Base-by-base conservation (phyloP, 2,113 vertebrate genomes). In the Hypanus sabinus region DNA sequence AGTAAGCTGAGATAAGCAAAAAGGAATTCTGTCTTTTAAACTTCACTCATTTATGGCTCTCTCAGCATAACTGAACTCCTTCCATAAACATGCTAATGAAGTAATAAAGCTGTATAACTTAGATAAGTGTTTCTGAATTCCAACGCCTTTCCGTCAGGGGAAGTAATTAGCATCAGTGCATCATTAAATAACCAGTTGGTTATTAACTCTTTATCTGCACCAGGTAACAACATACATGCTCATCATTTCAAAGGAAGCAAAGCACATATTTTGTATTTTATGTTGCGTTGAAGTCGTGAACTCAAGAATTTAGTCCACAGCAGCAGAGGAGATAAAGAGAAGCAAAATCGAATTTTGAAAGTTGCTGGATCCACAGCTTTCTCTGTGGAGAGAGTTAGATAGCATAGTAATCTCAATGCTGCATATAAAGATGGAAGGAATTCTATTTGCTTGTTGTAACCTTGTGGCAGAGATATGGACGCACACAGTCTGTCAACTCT, bases 71-170 rank as follows among this genome's bases (percentile, higher is more conserved):
- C 91, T 46, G 22, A 93, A 75, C 68, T 73, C 70, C 33, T 93
- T 93, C 91, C 91, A 93, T 93, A 93, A 93, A 93, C 91, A 93
- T 93, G 91, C 91, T 93, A 93, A 93, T 93, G 91, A 93, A 93
- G 91, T 93, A 93, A 75, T 93, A 93, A 93, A 93, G 91, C 91
- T 93, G 91, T 75, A 75, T 73, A 75, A 93, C 91, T 93, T 73
- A 93, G 91, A 93, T 93, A 93, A 93, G 91, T 70, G 22, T 73
- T 93, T 93, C 91, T 73, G 70, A 93, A 93, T 73, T 93, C 55
- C 70, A 73, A 93, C 91, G 24, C 91, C 36, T 93, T 73, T 93
- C 46, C 38, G 70, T 46, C 68, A 71, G 36, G 70, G 91, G 91
- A 93, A 73, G 83, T 55, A 93, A 93, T 93, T 93, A 93, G 38